phyloP scores from a whole-genome alignment of 2,888 invertebrate genomes.

The Pseudococcus viburni region DNA sequence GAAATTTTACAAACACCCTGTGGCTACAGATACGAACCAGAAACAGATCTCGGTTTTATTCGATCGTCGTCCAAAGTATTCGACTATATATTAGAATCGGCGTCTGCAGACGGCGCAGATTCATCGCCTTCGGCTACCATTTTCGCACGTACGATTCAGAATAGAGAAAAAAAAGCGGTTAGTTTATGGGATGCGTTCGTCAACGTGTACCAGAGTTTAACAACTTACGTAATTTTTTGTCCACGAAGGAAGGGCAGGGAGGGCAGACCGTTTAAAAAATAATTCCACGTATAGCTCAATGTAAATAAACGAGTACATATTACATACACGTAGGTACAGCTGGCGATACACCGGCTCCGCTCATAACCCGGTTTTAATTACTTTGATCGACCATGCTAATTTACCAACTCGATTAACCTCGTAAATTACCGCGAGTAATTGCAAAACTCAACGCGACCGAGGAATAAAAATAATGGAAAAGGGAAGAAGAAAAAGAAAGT shows the following conservation, averaged over 20 bases:
- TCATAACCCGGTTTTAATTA: slow-evolving; percentile 24
- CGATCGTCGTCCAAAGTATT: neutral
- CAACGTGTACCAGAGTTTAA: slow-evolving; percentile 1
- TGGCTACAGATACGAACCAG: neutral
- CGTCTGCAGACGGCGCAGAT: slow-evolving; percentile 12
- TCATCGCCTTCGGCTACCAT: neutral
- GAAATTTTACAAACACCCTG: slow-evolving; percentile 7
- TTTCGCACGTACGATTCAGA: slow-evolving; percentile 35
- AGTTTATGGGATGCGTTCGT: slow-evolving; percentile 38
- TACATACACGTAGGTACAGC: neutral
- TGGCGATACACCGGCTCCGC: neutral
- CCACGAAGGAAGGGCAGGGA: neutral
- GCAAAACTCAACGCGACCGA: slow-evolving; percentile 23
- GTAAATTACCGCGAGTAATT: slow-evolving; percentile 36
- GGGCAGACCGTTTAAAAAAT: neutral
- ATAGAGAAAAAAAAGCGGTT: neutral
- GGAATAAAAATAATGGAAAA: neutral
- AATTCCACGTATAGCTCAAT: neutral
- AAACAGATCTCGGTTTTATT: slow-evolving; percentile 41
- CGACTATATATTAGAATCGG: slow-evolving; percentile 45
- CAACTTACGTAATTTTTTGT: slow-evolving; percentile 42
- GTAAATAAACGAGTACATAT: no score
- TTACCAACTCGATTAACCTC: slow-evolving; percentile 43
- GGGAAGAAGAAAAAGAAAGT: neutral
- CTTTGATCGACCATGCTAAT: slow-evolving; percentile 40